Evolutionary conservation across 2,797 vertebrate genomes (phyloP).

Genomic region (Melanotaenia boesemani): DNA sequence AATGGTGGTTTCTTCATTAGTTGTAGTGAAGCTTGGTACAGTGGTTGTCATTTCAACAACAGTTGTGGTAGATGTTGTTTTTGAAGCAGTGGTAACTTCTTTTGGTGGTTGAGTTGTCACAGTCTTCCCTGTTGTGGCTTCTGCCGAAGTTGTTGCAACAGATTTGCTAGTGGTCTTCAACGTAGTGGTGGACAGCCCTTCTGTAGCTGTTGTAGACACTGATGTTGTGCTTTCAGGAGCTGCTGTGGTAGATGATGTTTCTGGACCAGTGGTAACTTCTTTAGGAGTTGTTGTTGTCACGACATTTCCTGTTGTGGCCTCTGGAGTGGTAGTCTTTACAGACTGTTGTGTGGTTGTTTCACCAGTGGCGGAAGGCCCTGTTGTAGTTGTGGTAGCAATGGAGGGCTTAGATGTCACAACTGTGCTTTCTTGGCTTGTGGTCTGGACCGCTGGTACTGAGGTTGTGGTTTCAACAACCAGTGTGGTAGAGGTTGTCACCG

Average conservation of each 20-base stretch:
- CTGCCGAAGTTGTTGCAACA: not conserved
- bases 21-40: not conserved
- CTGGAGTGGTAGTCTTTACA: too few relatives aligned
- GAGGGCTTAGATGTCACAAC: not conserved
- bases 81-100: too few relatives aligned
- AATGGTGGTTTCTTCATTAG: not conserved
- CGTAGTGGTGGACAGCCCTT: not conserved
- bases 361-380: fast-evolving
- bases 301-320: too few relatives aligned
- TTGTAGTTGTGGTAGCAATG: not conserved
- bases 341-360: not conserved
- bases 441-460: not conserved
- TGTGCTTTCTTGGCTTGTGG: constrained; percentile 5
- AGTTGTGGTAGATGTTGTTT: not conserved
- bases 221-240: not conserved
- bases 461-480: constrained; percentile 2
- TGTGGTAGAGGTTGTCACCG: not conserved
- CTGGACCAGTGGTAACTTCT: too few relatives aligned
- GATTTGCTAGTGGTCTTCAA: not conserved
- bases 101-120: too few relatives aligned
- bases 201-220: not conserved
- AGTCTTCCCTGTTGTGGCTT: too few relatives aligned
- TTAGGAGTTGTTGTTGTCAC: too few relatives aligned
- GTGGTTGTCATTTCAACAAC: not conserved
- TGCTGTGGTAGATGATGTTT: not conserved